Conservation (phyloP, 2,888 invertebrate genomes). For the Reticulitermes lucifugus region DNA sequence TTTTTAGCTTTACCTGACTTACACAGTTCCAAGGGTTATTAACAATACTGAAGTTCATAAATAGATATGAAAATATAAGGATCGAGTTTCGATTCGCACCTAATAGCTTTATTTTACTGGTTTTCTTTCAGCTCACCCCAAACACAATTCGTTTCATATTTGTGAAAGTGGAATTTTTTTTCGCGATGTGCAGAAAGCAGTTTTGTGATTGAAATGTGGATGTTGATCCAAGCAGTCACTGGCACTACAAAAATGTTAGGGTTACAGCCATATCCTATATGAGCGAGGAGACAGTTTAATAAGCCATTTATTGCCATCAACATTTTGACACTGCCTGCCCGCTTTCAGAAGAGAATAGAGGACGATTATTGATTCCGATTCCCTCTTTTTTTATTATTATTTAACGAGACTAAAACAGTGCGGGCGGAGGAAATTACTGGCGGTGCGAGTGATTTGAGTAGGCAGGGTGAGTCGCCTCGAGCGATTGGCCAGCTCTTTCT, state of each 20-base stretch:
- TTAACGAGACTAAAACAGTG: slow-evolving; percentile 14
- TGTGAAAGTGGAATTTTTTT: background rate
- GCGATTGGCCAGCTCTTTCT: background rate
- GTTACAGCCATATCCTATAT: background rate
- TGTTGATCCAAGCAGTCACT: background rate
- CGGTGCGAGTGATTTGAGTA: slow-evolving; percentile 35
- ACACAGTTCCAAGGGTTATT: background rate
- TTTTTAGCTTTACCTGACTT: background rate
- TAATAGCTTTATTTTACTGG: background rate
- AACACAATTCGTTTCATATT: background rate
- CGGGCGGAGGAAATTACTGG: slow-evolving; percentile 39
- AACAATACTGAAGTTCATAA: background rate
- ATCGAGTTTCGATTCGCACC: background rate
- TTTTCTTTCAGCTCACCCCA: background rate
- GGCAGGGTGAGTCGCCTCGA: background rate
- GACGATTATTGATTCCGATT: slow-evolving; percentile 34
- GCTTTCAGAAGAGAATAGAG: slow-evolving; percentile 16
- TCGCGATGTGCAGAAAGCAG: background rate
- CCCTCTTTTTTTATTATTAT: slow-evolving; percentile 4
- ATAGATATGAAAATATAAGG: background rate
- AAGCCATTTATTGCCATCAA: slow-evolving; percentile 35
- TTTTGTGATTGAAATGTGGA: background rate
- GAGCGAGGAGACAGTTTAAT: slow-evolving; percentile 29
- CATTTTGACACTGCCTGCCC: slow-evolving; percentile 40
- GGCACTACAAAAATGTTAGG: background rate